phyloP scores from a whole-genome alignment of 2,797 vertebrate species.

The Selene dorsalis region DNA sequence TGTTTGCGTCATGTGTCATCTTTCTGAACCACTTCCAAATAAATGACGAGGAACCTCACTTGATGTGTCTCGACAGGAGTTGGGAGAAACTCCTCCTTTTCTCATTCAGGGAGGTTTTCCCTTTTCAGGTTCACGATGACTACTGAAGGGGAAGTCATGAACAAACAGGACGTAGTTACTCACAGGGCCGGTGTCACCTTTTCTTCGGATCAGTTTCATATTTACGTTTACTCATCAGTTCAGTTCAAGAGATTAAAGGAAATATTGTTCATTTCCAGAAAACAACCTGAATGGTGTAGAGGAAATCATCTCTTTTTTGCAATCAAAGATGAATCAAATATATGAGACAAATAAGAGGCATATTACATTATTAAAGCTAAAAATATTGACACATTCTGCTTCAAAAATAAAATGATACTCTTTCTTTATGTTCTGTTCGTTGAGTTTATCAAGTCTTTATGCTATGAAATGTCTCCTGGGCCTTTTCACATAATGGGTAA shows the following conservation, averaged over 20 bases:
- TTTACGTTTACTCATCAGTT: too few relatives aligned
- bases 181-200: background rate
- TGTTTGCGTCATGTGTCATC: slow-evolving; percentile 28
- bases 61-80: slow-evolving; percentile 3
- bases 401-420: background rate
- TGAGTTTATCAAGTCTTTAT: background rate
- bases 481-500: background rate
- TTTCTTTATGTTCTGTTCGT: too few relatives aligned
- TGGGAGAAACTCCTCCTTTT: slow-evolving; percentile 8
- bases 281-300: background rate
- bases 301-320: background rate
- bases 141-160: slow-evolving; percentile 9
- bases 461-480: background rate
- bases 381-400: background rate
- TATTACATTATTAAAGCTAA: background rate
- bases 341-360: background rate
- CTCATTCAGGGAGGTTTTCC: slow-evolving; percentile 11
- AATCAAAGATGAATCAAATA: background rate
- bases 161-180: background rate
- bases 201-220: background rate
- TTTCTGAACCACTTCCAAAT: slow-evolving; percentile 40
- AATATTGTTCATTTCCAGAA: background rate
- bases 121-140: background rate
- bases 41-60: slow-evolving; percentile 13
- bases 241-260: too few relatives aligned